Evolutionary conservation across 2,888 invertebrate species (phyloP).

Genomic region (Morinoia aosen): DNA sequence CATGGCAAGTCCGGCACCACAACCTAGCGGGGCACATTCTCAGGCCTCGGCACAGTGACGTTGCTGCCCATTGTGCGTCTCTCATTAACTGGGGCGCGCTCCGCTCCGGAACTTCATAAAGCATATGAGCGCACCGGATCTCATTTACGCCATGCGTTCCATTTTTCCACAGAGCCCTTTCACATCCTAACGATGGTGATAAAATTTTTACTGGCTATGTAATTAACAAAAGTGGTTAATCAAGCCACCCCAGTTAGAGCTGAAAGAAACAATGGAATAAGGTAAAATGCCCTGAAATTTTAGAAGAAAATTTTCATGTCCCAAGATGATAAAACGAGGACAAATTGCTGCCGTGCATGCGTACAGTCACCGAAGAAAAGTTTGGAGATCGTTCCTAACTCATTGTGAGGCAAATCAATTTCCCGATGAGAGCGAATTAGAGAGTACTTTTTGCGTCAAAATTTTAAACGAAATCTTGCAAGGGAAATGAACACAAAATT

Average conservation of each 20-base stretch:
- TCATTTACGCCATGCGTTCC: not conserved
- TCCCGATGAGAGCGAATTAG: not conserved
- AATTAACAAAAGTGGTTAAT: slow-evolving; percentile 21
- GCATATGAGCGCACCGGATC: not conserved
- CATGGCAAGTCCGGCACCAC: not conserved
- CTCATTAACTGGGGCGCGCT: not conserved
- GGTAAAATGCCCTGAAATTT: not conserved
- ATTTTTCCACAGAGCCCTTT: not conserved
- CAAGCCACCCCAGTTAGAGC: not conserved
- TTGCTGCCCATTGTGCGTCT: not conserved
- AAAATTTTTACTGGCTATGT: not conserved
- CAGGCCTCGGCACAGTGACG: not conserved
- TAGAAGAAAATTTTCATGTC: not conserved
- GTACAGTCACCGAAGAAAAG: not conserved
- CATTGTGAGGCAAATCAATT: not conserved
- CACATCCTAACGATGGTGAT: not conserved
- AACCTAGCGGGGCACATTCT: not conserved
- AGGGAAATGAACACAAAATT: too few species aligned
- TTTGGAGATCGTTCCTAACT: not conserved
- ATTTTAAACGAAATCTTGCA: not conserved
- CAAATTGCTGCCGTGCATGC: not conserved
- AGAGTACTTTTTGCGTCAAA: not conserved
- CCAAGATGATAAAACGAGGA: not conserved
- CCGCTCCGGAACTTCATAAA: not conserved
- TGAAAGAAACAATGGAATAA: not conserved